phyloP scores from a whole-genome alignment of 2,888 invertebrate genomes.

The Monochamus alternatus region DNA sequence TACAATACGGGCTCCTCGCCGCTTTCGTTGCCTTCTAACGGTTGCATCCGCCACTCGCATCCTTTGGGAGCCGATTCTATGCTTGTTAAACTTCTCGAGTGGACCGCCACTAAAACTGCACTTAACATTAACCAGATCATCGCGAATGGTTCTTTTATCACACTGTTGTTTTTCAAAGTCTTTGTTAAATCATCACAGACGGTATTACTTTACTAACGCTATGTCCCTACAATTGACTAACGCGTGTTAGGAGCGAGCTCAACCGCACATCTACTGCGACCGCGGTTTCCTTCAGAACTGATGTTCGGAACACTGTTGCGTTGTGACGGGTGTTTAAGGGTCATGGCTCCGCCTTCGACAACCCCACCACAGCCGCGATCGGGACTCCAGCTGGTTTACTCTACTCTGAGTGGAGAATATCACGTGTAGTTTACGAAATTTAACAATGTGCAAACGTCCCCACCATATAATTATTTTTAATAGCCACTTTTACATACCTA shows the following conservation, averaged over 20 bases:
- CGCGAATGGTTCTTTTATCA: conserved; percentile 32
- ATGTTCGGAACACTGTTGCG: conserved; percentile 60
- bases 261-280: conserved; percentile 43
- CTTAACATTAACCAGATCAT: conserved; percentile 57
- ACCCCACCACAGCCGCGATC: conserved; percentile 62
- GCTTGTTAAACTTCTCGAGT: conserved; percentile 65
- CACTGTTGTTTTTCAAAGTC: conserved; percentile 26
- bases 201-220: conserved; percentile 1
- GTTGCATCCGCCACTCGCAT: conserved; percentile 81
- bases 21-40: conserved; percentile 72
- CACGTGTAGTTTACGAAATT: conserved; percentile 65
- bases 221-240: conserved; percentile 25
- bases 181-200: conserved; percentile 56
- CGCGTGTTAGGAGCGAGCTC: conserved; percentile 28
- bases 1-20: conserved; percentile 75
- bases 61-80: conserved; percentile 80
- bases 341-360: conserved; percentile 64
- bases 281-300: conserved; percentile 57
- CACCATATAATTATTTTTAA: conserved; percentile 53
- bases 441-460: conserved; percentile 63
- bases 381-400: conserved; percentile 63
- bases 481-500: conserved; percentile 40
- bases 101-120: conserved; percentile 57
- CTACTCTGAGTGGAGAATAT: conserved; percentile 66
- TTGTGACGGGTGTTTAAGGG: conserved; percentile 63